Percentiles rank a stretch among this genome's conserved stretches.
Evolutionary conservation across 2,797 vertebrate genomes (phyloP).

Genomic region (Discoglossus pictus): DNA sequence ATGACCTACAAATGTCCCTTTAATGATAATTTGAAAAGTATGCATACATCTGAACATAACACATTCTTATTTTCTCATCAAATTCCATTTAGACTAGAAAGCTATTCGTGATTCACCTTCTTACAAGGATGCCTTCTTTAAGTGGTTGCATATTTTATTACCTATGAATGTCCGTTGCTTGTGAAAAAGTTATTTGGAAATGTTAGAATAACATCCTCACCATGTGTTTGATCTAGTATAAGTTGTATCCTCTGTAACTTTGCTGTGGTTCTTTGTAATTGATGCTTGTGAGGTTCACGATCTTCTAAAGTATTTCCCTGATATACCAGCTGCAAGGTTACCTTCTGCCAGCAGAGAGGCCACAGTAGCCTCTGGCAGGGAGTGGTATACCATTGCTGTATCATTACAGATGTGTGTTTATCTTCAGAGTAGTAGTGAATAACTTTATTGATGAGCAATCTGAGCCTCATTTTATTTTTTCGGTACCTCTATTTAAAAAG

Average conservation of each 20-base stretch:
- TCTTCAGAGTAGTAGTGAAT: no score
- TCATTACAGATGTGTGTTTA: no score
- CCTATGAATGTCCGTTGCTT: slow-evolving; percentile 36
- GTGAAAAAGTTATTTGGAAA: slow-evolving; percentile 39
- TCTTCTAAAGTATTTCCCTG: slow-evolving; percentile 15
- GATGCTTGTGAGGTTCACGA: slow-evolving; percentile 7
- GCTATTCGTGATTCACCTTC: slow-evolving; percentile 36
- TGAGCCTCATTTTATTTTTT: no score
- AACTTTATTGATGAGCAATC: no score
- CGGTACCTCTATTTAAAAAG: no score
- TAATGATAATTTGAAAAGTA: no score
- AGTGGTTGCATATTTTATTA: slow-evolving; percentile 43
- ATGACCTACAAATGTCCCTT: no score
- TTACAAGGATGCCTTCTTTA: slow-evolving; percentile 36
- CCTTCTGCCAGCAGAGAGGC: neutral
- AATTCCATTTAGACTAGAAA: slow-evolving; percentile 7
- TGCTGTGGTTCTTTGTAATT: slow-evolving; percentile 25
- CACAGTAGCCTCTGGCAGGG: no score
- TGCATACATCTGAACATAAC: no score
- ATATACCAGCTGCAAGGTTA: slow-evolving; percentile 22
- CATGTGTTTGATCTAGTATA: slow-evolving; percentile 37
- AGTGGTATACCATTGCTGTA: no score
- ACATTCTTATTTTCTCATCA: no score
- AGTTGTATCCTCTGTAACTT: slow-evolving; percentile 32
- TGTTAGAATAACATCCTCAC: slow-evolving; percentile 50